Percentiles rank a stretch among this genome's conserved stretches.
phyloP scores from a whole-genome alignment of 2,797 vertebrate genomes.

The Monodelphis domestica region DNA sequence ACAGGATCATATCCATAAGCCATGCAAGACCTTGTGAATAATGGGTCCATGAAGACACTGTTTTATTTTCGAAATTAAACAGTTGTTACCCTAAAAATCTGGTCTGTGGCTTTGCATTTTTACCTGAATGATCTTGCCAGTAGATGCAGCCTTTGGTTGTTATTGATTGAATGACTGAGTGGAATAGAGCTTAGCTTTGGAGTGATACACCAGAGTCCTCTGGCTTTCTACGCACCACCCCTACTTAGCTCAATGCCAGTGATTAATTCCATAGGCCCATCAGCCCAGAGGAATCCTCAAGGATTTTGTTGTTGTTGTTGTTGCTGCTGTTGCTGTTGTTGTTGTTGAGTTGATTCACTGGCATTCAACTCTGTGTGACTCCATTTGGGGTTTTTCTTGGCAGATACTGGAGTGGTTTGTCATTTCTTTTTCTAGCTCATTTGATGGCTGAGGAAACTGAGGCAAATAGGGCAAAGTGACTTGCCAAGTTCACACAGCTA shows the following conservation, averaged over 20 bases:
- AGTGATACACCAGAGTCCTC: background rate
- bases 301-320: too few relatives aligned
- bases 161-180: background rate
- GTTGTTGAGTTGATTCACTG: too few relatives aligned
- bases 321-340: too few relatives aligned
- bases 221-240: conserved; percentile 34
- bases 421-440: too few relatives aligned
- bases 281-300: background rate
- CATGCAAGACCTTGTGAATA: background rate
- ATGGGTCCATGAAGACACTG: background rate
- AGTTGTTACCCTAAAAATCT: background rate
- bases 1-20: background rate
- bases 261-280: background rate
- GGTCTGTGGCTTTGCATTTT: background rate
- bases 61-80: conserved; percentile 8
- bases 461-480: too few relatives aligned
- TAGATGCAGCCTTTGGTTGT: conserved; percentile 8
- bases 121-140: conserved; percentile 14
- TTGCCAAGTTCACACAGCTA: too few relatives aligned
- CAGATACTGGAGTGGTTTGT: too few relatives aligned
- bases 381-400: too few relatives aligned
- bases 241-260: background rate
- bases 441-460: too few relatives aligned
- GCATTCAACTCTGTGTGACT: too few relatives aligned
- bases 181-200: background rate